These are phyloP conservation scores for Naja naja DNA, from an alignment of 2,113 vertebrate species.

Conservation along the genomic window DNA sequence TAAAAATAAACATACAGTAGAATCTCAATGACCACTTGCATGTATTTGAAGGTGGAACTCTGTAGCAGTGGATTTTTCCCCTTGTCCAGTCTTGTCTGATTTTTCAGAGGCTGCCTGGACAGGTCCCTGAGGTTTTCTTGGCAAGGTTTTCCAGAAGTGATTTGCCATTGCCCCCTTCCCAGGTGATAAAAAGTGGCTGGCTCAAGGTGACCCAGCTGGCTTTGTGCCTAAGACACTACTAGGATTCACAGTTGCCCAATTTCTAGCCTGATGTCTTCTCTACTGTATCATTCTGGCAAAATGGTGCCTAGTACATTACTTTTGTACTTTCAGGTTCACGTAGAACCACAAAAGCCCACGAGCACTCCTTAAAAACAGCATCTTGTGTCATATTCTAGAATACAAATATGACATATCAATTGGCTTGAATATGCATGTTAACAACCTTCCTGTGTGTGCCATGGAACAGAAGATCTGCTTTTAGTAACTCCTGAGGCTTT, in stretches of 20 bases:
- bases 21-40: not conserved
- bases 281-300: not conserved
- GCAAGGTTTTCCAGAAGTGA: not conserved
- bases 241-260: not conserved
- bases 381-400: not conserved
- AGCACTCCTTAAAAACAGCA: not conserved
- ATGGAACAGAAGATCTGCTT: constrained; percentile 27
- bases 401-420: constrained; percentile 1
- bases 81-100: not conserved
- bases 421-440: constrained; percentile 15
- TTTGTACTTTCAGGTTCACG: not conserved
- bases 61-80: not conserved
- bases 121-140: not conserved
- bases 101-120: not conserved
- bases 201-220: not conserved
- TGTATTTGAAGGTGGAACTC: not conserved
- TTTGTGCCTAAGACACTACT: not conserved
- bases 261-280: not conserved
- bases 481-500: constrained; percentile 40
- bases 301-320: not conserved
- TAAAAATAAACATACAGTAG: not conserved
- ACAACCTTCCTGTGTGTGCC: constrained; percentile 28
- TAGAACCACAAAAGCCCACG: not conserved
- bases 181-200: not conserved
- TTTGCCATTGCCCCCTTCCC: not conserved